Evolutionary conservation across 2,797 vertebrate genomes (phyloP).

Genomic region (Anas flavirostris): DNA sequence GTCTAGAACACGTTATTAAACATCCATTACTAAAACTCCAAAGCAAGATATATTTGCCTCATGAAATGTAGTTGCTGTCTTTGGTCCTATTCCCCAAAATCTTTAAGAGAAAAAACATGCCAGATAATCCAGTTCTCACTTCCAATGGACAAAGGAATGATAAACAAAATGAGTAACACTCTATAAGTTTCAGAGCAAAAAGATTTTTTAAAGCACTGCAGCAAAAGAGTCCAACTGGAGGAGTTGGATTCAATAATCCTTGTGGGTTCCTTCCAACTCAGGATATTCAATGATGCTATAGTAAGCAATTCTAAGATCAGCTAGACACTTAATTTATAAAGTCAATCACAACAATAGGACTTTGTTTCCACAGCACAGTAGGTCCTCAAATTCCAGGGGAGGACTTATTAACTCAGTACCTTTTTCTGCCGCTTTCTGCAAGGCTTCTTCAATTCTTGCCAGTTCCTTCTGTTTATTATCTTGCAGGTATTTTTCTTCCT

Average conservation of each 20-base stretch:
- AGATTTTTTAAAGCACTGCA: background rate
- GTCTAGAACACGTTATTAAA: background rate
- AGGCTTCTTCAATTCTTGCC: conserved; percentile 91
- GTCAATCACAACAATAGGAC: background rate
- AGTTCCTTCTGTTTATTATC: conserved; percentile 93
- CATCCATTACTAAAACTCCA: background rate
- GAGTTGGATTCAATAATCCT: too few relatives aligned
- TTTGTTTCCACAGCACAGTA: background rate
- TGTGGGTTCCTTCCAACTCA: too few relatives aligned
- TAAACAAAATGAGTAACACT: background rate
- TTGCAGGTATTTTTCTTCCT: conserved; percentile 91
- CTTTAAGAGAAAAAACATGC: background rate
- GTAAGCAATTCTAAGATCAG: background rate
- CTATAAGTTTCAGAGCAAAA: background rate
- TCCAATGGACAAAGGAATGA: background rate
- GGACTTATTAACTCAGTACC: conserved; percentile 77
- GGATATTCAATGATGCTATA: too few relatives aligned
- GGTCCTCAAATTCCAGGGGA: background rate
- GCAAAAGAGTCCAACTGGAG: background rate
- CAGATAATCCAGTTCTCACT: background rate
- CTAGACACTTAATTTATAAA: background rate
- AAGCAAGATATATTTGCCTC: background rate
- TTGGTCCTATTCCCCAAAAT: background rate
- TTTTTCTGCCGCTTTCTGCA: conserved; percentile 88
- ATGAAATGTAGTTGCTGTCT: background rate